phyloP scores from a whole-genome alignment of 2,797 vertebrate species.

The Ctenochaetus hawaiiensis region DNA sequence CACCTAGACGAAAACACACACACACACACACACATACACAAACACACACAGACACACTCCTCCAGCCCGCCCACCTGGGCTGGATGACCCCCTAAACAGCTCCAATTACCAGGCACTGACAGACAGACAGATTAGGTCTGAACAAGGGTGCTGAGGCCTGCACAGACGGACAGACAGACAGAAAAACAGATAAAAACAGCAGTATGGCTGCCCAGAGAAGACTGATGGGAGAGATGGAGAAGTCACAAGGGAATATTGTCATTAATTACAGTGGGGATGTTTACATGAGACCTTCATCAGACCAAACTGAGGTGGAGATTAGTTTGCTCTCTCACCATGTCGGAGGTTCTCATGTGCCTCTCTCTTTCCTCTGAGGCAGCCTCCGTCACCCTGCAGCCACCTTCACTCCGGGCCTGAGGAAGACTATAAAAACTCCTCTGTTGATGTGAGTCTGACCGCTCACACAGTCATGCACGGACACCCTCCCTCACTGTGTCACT shows the following conservation, averaged over 20 bases:
- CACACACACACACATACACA: constrained; percentile 27
- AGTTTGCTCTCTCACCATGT: constrained; percentile 65
- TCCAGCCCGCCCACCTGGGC: constrained; percentile 87
- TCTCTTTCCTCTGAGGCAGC: constrained; percentile 29
- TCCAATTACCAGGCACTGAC: constrained; percentile 96
- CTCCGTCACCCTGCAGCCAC: constrained; percentile 40
- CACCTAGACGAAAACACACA: constrained; percentile 57
- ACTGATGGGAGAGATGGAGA: constrained; percentile 32
- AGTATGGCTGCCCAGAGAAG: constrained; percentile 25
- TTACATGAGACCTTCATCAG: constrained; percentile 61
- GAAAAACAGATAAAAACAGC: constrained; percentile 41
- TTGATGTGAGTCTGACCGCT: constrained; percentile 28
- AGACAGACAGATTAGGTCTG: constrained; percentile 92
- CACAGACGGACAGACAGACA: constrained; percentile 74
- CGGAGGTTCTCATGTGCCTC: constrained; percentile 47
- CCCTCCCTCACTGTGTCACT: constrained; percentile 21
- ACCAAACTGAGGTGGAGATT: constrained; percentile 56
- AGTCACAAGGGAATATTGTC: constrained; percentile 50
- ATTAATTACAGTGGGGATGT: constrained; percentile 71
- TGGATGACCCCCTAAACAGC: constrained; percentile 93
- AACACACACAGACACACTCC: constrained; percentile 65
- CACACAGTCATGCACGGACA: constrained; percentile 11
- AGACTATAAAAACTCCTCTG: constrained; percentile 46
- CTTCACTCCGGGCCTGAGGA: constrained; percentile 60
- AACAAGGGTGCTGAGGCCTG: constrained; percentile 85